phyloP scores from a whole-genome alignment of 1,140 invertebrate genomes.

The Drosophila malerkotliana region DNA sequence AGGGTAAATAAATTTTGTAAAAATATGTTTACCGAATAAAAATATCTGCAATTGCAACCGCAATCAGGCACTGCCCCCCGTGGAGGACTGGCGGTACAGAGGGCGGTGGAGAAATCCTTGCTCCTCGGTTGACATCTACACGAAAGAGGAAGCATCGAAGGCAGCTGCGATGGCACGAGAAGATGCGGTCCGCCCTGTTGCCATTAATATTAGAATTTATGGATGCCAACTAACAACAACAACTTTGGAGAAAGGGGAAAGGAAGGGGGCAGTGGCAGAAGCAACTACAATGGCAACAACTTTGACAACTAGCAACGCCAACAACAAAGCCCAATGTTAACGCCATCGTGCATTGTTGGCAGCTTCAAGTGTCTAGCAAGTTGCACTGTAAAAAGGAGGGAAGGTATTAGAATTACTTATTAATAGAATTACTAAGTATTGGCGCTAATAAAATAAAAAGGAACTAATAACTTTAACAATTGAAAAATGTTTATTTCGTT shows the following conservation, averaged over 20 bases:
- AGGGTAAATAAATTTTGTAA: conserved; percentile 63
- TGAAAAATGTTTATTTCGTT: too few relatives aligned
- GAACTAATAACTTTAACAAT: too few relatives aligned
- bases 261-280: conserved; percentile 6
- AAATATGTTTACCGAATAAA: conserved; percentile 71
- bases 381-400: conserved; percentile 7
- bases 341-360: conserved; percentile 76
- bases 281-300: conserved; percentile 57
- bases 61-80: conserved; percentile 39
- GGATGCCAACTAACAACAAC: conserved; percentile 71
- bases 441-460: too few relatives aligned
- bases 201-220: conserved; percentile 80
- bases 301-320: conserved; percentile 42
- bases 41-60: conserved; percentile 66
- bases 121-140: conserved; percentile 66
- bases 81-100: too few relatives aligned
- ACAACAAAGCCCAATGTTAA: conserved; percentile 70
- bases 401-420: not conserved
- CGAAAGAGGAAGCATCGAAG: conserved; percentile 76
- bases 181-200: conserved; percentile 38
- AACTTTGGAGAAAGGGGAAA: conserved; percentile 5
- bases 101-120: not conserved
- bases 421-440: too few relatives aligned
- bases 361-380: conserved; percentile 69
- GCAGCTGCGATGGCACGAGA: conserved; percentile 44